A percentile compares a stretch with the other conserved stretches of the same genome.
Conservation (phyloP, 2,888 invertebrate genomes). For the Eupeodes luniger region DNA sequence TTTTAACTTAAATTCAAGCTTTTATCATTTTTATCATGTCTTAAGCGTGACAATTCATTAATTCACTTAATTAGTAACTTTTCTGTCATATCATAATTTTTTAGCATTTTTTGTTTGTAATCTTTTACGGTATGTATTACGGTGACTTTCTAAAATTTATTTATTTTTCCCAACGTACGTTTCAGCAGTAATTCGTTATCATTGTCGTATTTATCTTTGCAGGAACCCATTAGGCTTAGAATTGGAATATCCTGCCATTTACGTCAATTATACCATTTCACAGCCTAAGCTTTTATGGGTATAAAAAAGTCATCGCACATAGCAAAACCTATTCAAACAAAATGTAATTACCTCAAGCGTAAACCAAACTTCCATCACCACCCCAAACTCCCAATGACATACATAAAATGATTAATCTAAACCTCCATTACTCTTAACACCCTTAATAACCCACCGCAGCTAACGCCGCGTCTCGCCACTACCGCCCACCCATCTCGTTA, state of each 20-base stretch:
- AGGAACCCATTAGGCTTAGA: not conserved
- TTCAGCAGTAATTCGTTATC: not conserved
- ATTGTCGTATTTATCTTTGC: not conserved
- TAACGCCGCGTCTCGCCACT: too few relatives aligned
- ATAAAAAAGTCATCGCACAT: not conserved
- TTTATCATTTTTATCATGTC: too few relatives aligned
- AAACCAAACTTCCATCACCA: not conserved
- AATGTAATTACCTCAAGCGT: constrained; percentile 6
- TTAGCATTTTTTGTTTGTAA: not conserved
- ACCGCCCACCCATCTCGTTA: not conserved
- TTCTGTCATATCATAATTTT: too few relatives aligned
- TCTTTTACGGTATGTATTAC: not conserved
- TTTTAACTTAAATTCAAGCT: too few relatives aligned
- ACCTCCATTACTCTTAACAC: not conserved
- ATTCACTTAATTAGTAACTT: too few relatives aligned
- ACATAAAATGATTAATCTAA: constrained; percentile 27
- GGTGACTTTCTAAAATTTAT: not conserved
- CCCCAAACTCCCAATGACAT: not conserved
- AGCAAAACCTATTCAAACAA: not conserved
- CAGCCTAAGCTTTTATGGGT: not conserved
- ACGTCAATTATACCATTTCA: constrained; percentile 1
- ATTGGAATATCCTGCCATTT: not conserved
- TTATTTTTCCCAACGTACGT: not conserved
- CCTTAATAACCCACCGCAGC: not conserved
- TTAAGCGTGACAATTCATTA: too few relatives aligned